A percentile compares a stretch with the other conserved stretches of the same genome.
Evolutionary conservation across 2,888 invertebrate species (phyloP).

Genomic region (Drosophila prostipennis): DNA sequence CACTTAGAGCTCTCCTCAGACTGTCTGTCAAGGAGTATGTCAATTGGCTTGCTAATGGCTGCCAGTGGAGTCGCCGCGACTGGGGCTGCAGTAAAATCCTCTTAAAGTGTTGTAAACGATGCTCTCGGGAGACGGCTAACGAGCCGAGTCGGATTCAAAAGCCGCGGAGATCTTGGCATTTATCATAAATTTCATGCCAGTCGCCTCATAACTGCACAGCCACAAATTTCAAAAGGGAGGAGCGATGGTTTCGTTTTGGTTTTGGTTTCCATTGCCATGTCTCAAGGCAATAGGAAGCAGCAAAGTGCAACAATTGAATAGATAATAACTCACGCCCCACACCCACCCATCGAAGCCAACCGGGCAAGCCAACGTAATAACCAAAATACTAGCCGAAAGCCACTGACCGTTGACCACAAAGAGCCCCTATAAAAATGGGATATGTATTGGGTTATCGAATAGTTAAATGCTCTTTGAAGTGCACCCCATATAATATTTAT

Average conservation of each 20-base stretch:
- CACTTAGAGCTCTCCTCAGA: constrained; percentile 63
- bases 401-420: constrained; percentile 66
- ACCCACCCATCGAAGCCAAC: constrained; percentile 60
- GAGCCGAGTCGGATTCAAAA: constrained; percentile 51
- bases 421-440: constrained; percentile 14
- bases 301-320: constrained; percentile 82
- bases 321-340: constrained; percentile 83
- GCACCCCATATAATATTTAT: too few species aligned
- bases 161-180: constrained; percentile 51
- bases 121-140: constrained; percentile 64
- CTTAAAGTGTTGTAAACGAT: constrained; percentile 74
- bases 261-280: constrained; percentile 28
- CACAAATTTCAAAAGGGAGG: constrained; percentile 14
- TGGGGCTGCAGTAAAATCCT: constrained; percentile 44
- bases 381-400: constrained; percentile 44
- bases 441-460: neutral
- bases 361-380: constrained; percentile 26
- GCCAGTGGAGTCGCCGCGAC: constrained; percentile 55
- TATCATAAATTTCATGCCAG: constrained; percentile 61
- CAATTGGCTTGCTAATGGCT: constrained; percentile 78
- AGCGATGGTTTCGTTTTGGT: neutral
- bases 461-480: constrained; percentile 8
- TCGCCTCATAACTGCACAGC: constrained; percentile 53
- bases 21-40: constrained; percentile 70
- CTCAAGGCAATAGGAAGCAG: constrained; percentile 57